These are phyloP conservation scores for Hydropsyche tenuis DNA, from an alignment of 1,140 invertebrate genomes.

Conservation along the genomic window DNA sequence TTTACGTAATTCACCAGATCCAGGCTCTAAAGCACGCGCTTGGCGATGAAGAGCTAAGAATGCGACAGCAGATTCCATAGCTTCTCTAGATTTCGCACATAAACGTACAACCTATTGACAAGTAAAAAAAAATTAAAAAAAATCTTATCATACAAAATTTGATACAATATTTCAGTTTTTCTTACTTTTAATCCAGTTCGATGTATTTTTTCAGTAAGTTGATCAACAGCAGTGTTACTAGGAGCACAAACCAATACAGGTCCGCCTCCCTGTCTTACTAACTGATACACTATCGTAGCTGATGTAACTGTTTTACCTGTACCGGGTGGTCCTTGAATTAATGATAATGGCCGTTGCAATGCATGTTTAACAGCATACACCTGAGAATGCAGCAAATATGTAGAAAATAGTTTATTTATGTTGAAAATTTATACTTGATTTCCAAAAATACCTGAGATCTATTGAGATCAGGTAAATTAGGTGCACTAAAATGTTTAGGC, in stretches of 20 bases:
- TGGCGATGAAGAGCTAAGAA: slow-evolving; percentile 98
- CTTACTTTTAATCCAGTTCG: slow-evolving; percentile 88
- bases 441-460: slow-evolving; percentile 75
- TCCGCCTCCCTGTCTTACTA: slow-evolving; percentile 92
- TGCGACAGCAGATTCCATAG: slow-evolving; percentile 96
- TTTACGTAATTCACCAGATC: slow-evolving; percentile 89
- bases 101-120: slow-evolving; percentile 87
- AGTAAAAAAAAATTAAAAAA: slow-evolving; percentile 16
- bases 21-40: slow-evolving; percentile 89
- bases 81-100: slow-evolving; percentile 97
- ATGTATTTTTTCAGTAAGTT: slow-evolving; percentile 98
- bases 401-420: slow-evolving; percentile 6
- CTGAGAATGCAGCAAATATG: slow-evolving; percentile 54
- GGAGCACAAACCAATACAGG: slow-evolving; percentile 98
- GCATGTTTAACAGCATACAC: slow-evolving; percentile 99
- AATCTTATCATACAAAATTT: neutral
- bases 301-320: slow-evolving; percentile 99
- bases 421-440: no score
- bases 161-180: neutral
- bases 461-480: slow-evolving; percentile 97
- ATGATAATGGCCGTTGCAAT: slow-evolving; percentile 91
- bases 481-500: slow-evolving; percentile 96
- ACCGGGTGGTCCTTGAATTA: slow-evolving; percentile 95
- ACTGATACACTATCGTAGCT: slow-evolving; percentile 98
- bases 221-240: slow-evolving; percentile 99